A percentile compares a stretch with the other conserved stretches of the same genome.
Evolutionary conservation across 2,113 vertebrate genomes (phyloP).

Genomic region (Aldabrachelys gigantea): DNA sequence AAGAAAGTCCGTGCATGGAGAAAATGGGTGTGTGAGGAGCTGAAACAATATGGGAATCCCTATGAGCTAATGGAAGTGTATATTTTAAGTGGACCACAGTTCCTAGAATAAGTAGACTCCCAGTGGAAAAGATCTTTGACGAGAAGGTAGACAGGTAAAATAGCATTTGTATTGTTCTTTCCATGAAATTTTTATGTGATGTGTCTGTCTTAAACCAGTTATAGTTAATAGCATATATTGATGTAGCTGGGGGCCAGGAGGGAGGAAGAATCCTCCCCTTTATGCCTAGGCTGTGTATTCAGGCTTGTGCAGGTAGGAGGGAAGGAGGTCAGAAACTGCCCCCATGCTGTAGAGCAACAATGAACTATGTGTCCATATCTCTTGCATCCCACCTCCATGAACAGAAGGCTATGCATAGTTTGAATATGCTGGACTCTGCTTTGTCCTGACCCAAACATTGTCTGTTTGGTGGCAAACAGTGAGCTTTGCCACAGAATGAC

Average conservation of each 20-base stretch:
- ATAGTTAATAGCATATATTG: conserved; percentile 51
- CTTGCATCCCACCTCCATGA: not conserved
- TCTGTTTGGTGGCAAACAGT: not conserved
- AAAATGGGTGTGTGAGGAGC: not conserved
- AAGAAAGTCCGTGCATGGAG: not conserved
- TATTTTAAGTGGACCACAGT: conserved; percentile 60
- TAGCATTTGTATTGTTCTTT: conserved; percentile 68
- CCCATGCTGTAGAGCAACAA: not conserved
- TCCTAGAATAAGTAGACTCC: conserved; percentile 70
- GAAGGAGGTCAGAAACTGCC: accelerated
- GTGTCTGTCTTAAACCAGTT: conserved; percentile 64
- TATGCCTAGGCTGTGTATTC: not conserved
- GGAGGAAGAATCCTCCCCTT: conserved; percentile 10
- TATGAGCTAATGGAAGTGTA: conserved; percentile 70
- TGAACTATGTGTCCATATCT: not conserved
- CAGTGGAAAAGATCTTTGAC: conserved; percentile 68
- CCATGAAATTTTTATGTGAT: conserved; percentile 77
- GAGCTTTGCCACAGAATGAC: not conserved
- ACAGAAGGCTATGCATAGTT: not conserved
- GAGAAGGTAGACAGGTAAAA: conserved; percentile 67
- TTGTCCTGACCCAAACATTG: not conserved
- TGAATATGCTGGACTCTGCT: not conserved
- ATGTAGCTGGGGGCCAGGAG: conserved; percentile 26
- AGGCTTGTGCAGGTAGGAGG: not conserved
- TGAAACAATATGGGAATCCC: conserved; percentile 17